Evolutionary conservation across 92 coral and sea anemone species (phyloP).

Genomic region (Micromussa lordhowensis): DNA sequence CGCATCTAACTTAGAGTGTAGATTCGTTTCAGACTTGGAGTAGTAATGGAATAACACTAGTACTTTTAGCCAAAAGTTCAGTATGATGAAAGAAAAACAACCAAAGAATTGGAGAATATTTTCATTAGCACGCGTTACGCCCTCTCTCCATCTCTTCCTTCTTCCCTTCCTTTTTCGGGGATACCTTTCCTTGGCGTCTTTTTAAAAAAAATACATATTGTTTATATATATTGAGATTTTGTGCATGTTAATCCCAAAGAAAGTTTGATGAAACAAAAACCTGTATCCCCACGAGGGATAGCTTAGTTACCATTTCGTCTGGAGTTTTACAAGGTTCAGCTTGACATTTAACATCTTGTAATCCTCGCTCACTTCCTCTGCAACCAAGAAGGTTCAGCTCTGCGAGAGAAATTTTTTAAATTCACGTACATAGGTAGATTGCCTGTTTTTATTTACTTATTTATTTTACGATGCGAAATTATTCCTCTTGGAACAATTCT

Average conservation of each 20-base stretch:
- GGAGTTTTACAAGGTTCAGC: conserved; percentile 22
- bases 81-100: background rate
- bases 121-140: background rate
- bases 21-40: background rate
- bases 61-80: background rate
- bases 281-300: background rate
- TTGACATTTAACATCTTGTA: conserved; percentile 9
- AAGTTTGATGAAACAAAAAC: background rate
- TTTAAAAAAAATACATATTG: too few relatives aligned
- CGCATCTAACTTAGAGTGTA: background rate
- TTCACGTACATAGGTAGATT: background rate
- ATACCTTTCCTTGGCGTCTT: background rate
- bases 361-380: background rate
- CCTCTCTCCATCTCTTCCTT: background rate
- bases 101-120: background rate
- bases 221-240: background rate
- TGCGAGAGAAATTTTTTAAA: background rate
- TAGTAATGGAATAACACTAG: background rate
- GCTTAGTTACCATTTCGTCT: conserved; percentile 8
- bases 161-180: background rate
- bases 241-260: background rate
- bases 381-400: conserved; percentile 56
- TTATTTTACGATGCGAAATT: background rate
- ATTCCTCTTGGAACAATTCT: background rate
- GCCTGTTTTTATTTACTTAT: background rate